These are phyloP conservation scores for Temnothorax nylanderi DNA, from an alignment of 1,140 invertebrate genomes.

Conservation along the genomic window DNA sequence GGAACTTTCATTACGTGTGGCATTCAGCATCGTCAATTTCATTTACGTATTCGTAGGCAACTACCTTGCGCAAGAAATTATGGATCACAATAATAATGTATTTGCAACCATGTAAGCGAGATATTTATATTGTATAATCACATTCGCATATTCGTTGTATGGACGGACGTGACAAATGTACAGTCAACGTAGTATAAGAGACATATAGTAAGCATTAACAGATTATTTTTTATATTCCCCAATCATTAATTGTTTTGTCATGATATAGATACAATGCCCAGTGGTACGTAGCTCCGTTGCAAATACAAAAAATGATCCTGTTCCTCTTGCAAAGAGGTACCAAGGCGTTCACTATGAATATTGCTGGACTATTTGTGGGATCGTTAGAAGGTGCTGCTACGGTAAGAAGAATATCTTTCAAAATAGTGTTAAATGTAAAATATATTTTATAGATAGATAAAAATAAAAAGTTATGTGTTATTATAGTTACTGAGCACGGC, in stretches of 20 bases:
- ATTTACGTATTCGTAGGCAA: background rate
- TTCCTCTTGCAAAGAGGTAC: constrained; percentile 20
- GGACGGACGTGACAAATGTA: background rate
- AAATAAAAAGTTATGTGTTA: background rate
- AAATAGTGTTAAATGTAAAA: background rate
- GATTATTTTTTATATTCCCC: background rate
- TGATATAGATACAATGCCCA: background rate
- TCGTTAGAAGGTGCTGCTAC: background rate
- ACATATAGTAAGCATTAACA: background rate
- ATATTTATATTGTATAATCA: background rate
- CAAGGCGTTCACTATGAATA: background rate
- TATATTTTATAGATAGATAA: background rate
- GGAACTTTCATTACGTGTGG: background rate
- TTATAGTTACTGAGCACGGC: background rate
- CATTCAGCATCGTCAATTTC: no score
- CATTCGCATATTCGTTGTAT: background rate
- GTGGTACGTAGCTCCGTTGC: background rate
- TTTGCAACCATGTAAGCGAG: background rate
- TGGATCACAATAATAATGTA: constrained; percentile 9
- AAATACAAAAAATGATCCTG: constrained; percentile 12
- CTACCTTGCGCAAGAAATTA: constrained; percentile 4
- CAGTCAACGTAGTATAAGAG: background rate
- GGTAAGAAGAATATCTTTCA: background rate
- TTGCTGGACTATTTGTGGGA: background rate
- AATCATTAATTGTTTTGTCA: background rate